These are phyloP conservation scores for Ectobius pallidus DNA, from an alignment of 2,888 invertebrate genomes.

Conservation along the genomic window DNA sequence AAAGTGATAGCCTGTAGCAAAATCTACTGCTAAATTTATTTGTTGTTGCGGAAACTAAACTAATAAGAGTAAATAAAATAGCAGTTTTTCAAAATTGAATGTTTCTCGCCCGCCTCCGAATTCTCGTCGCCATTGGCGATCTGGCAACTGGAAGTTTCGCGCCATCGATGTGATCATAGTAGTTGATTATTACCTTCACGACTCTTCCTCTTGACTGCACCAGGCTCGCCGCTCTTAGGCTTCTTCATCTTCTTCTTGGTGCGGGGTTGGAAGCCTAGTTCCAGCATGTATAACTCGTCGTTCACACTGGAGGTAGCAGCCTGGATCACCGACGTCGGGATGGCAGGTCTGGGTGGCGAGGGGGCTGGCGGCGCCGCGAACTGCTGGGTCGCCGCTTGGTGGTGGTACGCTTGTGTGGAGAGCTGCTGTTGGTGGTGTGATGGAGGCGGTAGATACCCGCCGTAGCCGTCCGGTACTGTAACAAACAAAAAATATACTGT, in stretches of 20 bases:
- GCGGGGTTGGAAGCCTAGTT: constrained; percentile 74
- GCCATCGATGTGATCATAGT: no score
- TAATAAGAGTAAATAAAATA: no score
- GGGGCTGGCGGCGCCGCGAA: constrained; percentile 53
- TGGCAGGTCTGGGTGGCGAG: constrained; percentile 51
- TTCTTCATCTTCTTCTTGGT: constrained; percentile 86
- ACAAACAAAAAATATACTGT: no score
- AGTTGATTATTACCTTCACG: constrained; percentile 83
- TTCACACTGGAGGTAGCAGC: constrained; percentile 83
- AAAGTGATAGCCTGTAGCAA: no score
- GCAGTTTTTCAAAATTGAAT: no score
- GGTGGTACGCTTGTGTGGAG: constrained; percentile 55
- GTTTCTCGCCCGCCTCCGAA: no score
- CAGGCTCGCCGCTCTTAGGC: constrained; percentile 74
- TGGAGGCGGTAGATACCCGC: constrained; percentile 52
- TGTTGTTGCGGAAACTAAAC: no score
- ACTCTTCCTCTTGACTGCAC: constrained; percentile 87
- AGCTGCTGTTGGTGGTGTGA: constrained; percentile 49
- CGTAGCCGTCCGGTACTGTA: constrained; percentile 70
- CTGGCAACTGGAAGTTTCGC: no score
- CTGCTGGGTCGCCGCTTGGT: constrained; percentile 48
- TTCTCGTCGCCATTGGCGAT: no score
- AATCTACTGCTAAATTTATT: no score
- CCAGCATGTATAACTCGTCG: constrained; percentile 85
- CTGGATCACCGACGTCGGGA: constrained; percentile 73